These are phyloP conservation scores for Leptura quadrifasciata DNA, from an alignment of 2,888 invertebrate species.

Conservation along the genomic window DNA sequence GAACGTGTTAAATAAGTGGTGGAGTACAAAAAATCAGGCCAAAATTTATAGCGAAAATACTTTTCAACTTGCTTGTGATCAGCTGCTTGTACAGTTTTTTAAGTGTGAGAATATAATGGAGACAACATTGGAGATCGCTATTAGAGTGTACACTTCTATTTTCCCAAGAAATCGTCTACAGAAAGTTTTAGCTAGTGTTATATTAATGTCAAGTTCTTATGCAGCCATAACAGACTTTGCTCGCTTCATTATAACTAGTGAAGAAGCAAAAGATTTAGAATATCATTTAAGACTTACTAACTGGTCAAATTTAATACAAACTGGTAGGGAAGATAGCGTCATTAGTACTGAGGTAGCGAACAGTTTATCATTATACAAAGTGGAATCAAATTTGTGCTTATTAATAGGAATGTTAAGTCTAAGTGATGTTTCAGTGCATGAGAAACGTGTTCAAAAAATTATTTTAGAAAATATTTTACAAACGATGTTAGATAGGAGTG, in stretches of 20 bases:
- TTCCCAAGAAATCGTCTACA: conserved; percentile 72
- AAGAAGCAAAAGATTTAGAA: conserved; percentile 58
- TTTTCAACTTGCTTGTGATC: conserved; percentile 73
- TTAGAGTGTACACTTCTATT: conserved; percentile 72
- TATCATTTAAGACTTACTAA: conserved; percentile 64
- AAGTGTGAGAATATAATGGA: conserved; percentile 66
- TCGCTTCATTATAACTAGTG: conserved; percentile 47
- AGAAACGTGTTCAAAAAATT: conserved; percentile 60
- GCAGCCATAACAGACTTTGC: conserved; percentile 66
- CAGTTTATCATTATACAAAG: conserved; percentile 68
- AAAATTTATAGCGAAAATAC: conserved; percentile 59
- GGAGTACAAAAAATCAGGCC: conserved; percentile 53
- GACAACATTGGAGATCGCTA: conserved; percentile 70
- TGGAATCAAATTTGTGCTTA: conserved; percentile 67
- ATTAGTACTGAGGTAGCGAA: conserved; percentile 61
- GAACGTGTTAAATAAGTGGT: conserved; percentile 69
- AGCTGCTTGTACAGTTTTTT: conserved; percentile 73
- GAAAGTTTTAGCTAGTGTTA: conserved; percentile 66
- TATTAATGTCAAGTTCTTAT: conserved; percentile 65
- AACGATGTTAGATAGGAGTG: conserved; percentile 69
- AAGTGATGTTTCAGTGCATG: conserved; percentile 50
- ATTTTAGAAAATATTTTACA: conserved; percentile 65
- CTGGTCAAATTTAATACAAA: conserved; percentile 62
- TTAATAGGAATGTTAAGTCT: conserved; percentile 66
- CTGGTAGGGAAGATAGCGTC: conserved; percentile 63